phyloP scores from a whole-genome alignment of 2,888 invertebrate genomes.

The Drosophila paramelanica region DNA sequence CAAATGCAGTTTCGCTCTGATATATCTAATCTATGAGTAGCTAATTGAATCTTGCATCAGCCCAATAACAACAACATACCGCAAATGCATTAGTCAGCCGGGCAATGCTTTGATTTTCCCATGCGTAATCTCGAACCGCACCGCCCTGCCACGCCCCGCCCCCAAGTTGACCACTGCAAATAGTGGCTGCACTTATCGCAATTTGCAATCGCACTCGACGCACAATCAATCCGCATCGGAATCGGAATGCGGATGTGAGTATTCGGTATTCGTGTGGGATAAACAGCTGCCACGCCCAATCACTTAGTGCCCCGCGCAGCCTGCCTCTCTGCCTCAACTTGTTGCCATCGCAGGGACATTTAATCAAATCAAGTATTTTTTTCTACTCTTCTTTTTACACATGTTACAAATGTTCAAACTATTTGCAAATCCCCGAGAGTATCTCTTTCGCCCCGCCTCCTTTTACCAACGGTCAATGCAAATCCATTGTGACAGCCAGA shows the following conservation, averaged over 20 bases:
- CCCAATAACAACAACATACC: no score
- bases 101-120: neutral
- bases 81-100: no score
- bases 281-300: constrained; percentile 32
- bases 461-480: constrained; percentile 48
- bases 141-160: neutral
- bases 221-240: constrained; percentile 33
- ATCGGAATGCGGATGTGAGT: constrained; percentile 2
- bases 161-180: constrained; percentile 15
- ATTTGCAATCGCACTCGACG: constrained; percentile 23
- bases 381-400: constrained; percentile 49
- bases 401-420: constrained; percentile 55
- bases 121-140: no score
- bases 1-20: no score
- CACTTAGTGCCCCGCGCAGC: constrained; percentile 24
- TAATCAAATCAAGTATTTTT: constrained; percentile 67
- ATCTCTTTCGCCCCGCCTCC: neutral
- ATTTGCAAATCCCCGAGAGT: constrained; percentile 33
- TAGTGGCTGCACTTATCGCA: constrained; percentile 21
- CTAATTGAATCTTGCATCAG: no score
- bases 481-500: constrained; percentile 68
- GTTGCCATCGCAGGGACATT: constrained; percentile 59
- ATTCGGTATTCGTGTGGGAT: constrained; percentile 5
- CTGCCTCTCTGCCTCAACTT: constrained; percentile 47
- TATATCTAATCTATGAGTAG: no score